These are phyloP conservation scores for Phalloptychus januarius DNA, from an alignment of 2,797 vertebrate genomes.

Conservation along the genomic window DNA sequence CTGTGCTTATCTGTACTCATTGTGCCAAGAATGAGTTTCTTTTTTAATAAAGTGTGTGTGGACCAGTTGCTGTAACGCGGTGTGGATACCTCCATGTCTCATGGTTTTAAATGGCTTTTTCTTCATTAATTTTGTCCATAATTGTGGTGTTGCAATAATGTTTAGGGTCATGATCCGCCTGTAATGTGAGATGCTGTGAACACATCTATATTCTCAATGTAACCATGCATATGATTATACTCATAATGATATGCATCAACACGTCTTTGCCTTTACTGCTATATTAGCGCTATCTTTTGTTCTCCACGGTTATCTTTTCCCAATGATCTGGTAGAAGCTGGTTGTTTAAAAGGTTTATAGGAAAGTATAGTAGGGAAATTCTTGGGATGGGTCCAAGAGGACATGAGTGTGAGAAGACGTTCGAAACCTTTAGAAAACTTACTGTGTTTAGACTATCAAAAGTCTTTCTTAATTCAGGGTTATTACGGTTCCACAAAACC, in stretches of 20 bases:
- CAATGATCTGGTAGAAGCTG: not conserved
- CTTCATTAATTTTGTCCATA: conserved; percentile 51
- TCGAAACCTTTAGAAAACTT: not conserved
- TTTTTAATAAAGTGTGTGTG: conserved; percentile 44
- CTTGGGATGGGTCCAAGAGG: not conserved
- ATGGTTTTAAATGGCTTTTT: conserved; percentile 19
- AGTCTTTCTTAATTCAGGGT: not conserved
- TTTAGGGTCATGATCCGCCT: not conserved
- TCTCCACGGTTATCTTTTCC: not conserved
- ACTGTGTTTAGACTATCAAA: not conserved
- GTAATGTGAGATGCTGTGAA: not conserved
- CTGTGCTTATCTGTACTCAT: conserved; percentile 29
- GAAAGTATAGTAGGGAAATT: not conserved
- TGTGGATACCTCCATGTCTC: conserved; percentile 45
- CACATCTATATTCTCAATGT: not conserved
- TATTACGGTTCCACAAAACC: not conserved
- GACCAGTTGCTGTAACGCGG: conserved; percentile 51
- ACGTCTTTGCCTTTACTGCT: not conserved
- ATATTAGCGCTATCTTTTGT: not conserved
- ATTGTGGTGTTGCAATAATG: conserved; percentile 18
- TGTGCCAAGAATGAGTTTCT: conserved; percentile 45
- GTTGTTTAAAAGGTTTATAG: not conserved
- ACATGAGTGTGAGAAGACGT: not conserved
- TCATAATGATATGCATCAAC: not conserved
- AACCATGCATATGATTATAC: not conserved